A percentile compares a stretch with the other conserved stretches of the same genome.
These are phyloP conservation scores for Urechis unicinctus DNA, from an alignment of 2,888 invertebrate genomes.

Conservation along the genomic window DNA sequence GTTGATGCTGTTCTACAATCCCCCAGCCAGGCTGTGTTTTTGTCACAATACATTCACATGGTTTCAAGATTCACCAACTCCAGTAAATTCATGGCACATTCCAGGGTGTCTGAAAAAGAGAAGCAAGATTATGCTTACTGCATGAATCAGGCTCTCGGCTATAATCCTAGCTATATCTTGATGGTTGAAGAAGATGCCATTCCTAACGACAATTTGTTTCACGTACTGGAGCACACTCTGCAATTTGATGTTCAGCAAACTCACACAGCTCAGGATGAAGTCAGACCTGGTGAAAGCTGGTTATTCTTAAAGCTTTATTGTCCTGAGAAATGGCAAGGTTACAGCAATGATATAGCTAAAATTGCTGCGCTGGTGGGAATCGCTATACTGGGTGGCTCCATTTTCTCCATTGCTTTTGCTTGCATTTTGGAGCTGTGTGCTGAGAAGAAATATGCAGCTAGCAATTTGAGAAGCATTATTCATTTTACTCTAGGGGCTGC, in stretches of 20 bases:
- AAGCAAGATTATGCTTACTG: slow-evolving; percentile 23
- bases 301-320: slow-evolving; percentile 24
- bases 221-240: slow-evolving; percentile 14
- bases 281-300: too few species aligned
- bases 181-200: slow-evolving; percentile 24
- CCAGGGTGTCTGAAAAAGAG: slow-evolving; percentile 22
- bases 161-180: slow-evolving; percentile 15
- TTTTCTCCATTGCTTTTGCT: not conserved
- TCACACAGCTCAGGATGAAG: too few species aligned
- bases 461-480: not conserved
- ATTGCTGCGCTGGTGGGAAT: slow-evolving; percentile 6
- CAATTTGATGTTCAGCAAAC: slow-evolving; percentile 7
- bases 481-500: slow-evolving; percentile 2
- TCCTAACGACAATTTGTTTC: slow-evolving; percentile 15
- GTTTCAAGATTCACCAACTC: slow-evolving; percentile 5
- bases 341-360: slow-evolving; percentile 3
- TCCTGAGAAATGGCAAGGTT: slow-evolving; percentile 25
- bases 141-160: slow-evolving; percentile 9
- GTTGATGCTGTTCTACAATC: slow-evolving; percentile 14
- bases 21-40: slow-evolving; percentile 13
- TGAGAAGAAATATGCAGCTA: not conserved
- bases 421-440: not conserved
- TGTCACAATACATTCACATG: slow-evolving; percentile 2
- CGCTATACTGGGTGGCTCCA: slow-evolving; percentile 4
- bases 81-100: too few species aligned